A percentile compares a stretch with the other conserved stretches of the same genome.
These are phyloP conservation scores for Spizella passerina DNA, from an alignment of 2,797 vertebrate genomes.

Conservation along the genomic window DNA sequence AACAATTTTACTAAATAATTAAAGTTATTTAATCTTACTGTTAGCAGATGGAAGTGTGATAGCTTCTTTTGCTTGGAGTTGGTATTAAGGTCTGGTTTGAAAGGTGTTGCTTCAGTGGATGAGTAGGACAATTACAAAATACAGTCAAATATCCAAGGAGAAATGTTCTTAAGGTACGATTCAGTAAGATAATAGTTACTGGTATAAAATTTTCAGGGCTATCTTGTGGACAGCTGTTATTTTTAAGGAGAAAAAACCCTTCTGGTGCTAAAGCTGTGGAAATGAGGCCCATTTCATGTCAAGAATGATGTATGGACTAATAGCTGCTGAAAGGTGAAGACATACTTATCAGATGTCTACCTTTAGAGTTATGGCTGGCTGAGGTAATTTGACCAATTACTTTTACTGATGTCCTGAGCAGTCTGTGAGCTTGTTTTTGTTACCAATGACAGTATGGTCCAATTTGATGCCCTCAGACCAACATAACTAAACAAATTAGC, in stretches of 20 bases:
- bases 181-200: conserved; percentile 31
- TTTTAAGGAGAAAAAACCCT: conserved; percentile 57
- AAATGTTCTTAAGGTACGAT: conserved; percentile 21
- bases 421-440: conserved; percentile 53
- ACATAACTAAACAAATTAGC: conserved; percentile 50
- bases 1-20: not conserved
- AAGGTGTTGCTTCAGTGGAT: not conserved
- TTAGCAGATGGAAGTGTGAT: not conserved
- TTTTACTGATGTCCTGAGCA: conserved; percentile 42
- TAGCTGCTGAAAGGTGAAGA: conserved; percentile 60
- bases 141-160: not conserved
- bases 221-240: conserved; percentile 46
- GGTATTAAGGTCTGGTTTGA: not conserved
- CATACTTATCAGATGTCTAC: conserved; percentile 50
- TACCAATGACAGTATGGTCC: conserved; percentile 52
- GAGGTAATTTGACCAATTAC: conserved; percentile 49
- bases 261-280: conserved; percentile 25
- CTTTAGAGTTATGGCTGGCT: conserved; percentile 51
- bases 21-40: not conserved
- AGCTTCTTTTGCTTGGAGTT: not conserved
- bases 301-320: conserved; percentile 69
- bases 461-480: conserved; percentile 49
- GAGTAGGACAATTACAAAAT: not conserved
- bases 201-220: conserved; percentile 56
- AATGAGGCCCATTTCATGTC: conserved; percentile 53